Conservation (phyloP, 2,113 vertebrate species). For the Prolemur simus region DNA sequence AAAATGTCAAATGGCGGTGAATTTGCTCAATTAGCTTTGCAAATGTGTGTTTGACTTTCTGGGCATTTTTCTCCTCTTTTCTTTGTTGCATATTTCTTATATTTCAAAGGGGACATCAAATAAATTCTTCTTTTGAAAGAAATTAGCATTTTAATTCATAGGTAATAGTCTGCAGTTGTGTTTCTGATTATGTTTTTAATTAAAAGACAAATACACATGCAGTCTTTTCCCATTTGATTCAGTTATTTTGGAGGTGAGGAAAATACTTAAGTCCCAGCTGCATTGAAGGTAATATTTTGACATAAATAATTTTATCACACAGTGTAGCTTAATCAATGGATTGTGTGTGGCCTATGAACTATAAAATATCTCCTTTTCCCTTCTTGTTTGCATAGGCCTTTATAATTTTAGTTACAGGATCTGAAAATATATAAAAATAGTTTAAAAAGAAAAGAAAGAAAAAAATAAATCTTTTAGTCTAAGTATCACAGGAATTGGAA, state of each 20-base stretch:
- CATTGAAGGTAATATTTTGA: constrained; percentile 57
- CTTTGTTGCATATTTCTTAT: constrained; percentile 72
- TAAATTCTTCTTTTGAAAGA: constrained; percentile 71
- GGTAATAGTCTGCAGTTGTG: constrained; percentile 61
- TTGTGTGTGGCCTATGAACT: constrained; percentile 30
- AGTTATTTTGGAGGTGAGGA: constrained; percentile 55
- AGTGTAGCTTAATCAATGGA: constrained; percentile 39
- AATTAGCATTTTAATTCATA: constrained; percentile 77
- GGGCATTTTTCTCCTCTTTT: constrained; percentile 62
- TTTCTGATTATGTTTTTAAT: constrained; percentile 72
- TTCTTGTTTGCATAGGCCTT: constrained; percentile 17
- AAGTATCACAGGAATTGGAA: not conserved
- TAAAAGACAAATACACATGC: constrained; percentile 62
- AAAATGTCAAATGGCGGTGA: constrained; percentile 76
- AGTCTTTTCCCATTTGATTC: constrained; percentile 58
- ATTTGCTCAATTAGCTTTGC: constrained; percentile 81
- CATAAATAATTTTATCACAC: constrained; percentile 44
- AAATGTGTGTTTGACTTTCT: constrained; percentile 75
- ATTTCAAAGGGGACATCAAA: constrained; percentile 77
- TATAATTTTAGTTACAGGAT: not conserved
- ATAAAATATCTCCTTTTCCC: not conserved
- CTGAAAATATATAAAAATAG: not conserved
- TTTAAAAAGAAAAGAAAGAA: not conserved
- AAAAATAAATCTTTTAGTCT: not conserved
- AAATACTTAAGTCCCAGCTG: constrained; percentile 65